Percentiles rank a stretch among this genome's conserved stretches.
Conservation (phyloP, 2,113 vertebrate genomes). For the Alosa alosa region DNA sequence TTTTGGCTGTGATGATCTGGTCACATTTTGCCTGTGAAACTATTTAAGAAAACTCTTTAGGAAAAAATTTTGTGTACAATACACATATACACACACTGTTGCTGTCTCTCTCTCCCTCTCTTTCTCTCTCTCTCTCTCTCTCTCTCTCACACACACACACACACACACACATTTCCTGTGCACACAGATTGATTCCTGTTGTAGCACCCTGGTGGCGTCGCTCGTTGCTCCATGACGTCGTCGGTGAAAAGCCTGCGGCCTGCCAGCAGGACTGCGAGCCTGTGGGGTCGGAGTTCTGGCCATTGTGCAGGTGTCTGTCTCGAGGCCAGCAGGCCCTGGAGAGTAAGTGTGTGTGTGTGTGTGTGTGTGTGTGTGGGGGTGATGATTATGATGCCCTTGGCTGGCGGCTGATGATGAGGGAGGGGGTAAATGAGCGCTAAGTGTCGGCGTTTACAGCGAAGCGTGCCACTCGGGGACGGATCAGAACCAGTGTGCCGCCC, state of each 20-base stretch:
- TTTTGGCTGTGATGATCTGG: no score
- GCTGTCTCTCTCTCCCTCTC: no score
- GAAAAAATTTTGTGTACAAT: no score
- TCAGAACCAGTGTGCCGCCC: slow-evolving; percentile 39
- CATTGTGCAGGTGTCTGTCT: slow-evolving; percentile 46
- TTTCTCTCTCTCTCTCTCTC: no score
- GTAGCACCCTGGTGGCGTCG: slow-evolving; percentile 27
- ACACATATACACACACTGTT: no score
- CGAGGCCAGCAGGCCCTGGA: slow-evolving; percentile 15
- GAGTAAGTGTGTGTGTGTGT: not conserved
- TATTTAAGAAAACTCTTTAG: no score
- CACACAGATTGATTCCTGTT: slow-evolving; percentile 35
- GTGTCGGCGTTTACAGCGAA: slow-evolving; percentile 47
- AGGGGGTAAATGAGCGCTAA: slow-evolving; percentile 46
- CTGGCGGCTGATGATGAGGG: slow-evolving; percentile 24
- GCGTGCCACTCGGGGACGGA: slow-evolving; percentile 43
- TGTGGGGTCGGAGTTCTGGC: slow-evolving; percentile 45
- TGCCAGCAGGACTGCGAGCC: slow-evolving; percentile 15
- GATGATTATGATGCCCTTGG: slow-evolving; percentile 52
- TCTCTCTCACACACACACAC: not conserved
- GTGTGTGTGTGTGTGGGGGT: slow-evolving; percentile 14
- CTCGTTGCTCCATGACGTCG: slow-evolving; percentile 52
- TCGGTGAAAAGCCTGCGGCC: slow-evolving; percentile 39
- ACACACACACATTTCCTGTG: slow-evolving; percentile 30
- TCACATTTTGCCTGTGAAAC: no score